Base-by-base conservation (phyloP, 2,797 vertebrate species). In the Cheirogaleus major region DNA sequence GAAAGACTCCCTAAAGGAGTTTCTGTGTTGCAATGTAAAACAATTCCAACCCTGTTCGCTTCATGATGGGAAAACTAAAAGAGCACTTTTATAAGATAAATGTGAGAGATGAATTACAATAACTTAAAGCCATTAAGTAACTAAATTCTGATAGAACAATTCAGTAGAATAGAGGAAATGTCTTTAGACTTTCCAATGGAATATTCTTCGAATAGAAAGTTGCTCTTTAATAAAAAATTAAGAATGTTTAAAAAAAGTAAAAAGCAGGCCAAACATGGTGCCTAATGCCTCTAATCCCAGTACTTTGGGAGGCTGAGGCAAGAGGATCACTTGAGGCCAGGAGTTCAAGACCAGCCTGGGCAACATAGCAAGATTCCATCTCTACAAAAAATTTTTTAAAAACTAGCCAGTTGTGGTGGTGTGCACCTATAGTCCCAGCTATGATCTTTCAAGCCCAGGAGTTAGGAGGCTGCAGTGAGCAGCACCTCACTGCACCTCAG, bases 41-140 rank as follows among this genome's bases (percentile, higher is more conserved):
- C 25, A 35, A 59, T 27, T 48, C 43, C 27, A 80, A 22, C 41
- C 83, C 93, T 27, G 30, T 81, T 65, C 41, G 63, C 41, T 94
- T 69, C 89, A 41, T 18, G 50, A 84, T 2, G 5, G 32, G 63
- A 14, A 80, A 45, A 20, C 30, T 4, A 7, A n/a, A 94, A 70
- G 70, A 30, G 35, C 25, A 38, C 27, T 30, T 52, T n/a, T 30
- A 23, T 22, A 88, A 20, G 69, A 38, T 1, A 2, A 27, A 41
- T 7, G 0, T 38, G 17, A 8, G 32, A 38, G 65, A 52, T 0
- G 4, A 35, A 7, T 0, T 23, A 18, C 7, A 7, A 55, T 18
- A 72, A 57, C 72, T 18, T 25, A 10, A 41, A 55, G 45, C 59
- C 59, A 43, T 4, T 13, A 23, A 84, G 80, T 3, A 69, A 78